Base-by-base conservation (phyloP, 2,113 vertebrate species). In the Aldabrachelys gigantea region DNA sequence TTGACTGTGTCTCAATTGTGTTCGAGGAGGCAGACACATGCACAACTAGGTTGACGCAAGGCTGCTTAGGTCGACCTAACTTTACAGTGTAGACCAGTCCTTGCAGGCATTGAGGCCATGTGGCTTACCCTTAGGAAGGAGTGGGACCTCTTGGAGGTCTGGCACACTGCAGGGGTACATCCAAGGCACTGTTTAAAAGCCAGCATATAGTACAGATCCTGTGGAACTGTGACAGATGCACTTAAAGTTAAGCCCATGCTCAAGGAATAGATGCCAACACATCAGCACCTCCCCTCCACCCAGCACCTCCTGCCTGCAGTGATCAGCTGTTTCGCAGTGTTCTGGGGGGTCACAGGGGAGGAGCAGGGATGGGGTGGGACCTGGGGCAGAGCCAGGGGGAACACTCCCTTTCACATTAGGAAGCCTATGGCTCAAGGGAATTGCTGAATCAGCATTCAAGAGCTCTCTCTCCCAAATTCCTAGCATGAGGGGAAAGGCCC, bases 371-470 rank as follows among this genome's bases (percentile, higher is more conserved):
- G 8, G 53, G 53, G 6, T 54, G 53, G 21, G 53, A 21, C 53
- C 53, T 22, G 53, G 53, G 21, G 53, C 21, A 54, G 53, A 54
- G 8, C 53, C 6, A 7, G 19, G 21, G 53, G 21, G 53, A 54
- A 21, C 53, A 54, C 8, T 21, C 21, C 53, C 53, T 54, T 21
- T 21, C 53, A 54, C 53, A 22, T 54, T 54, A 54, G 53, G 53
- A 54, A 54, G 3, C 19, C 53, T 54, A 19, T 54, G 21, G 19
- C 53, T 22, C 53, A 54, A 54, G 53, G 53, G 53, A 21, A 3
- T 22, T 41, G 91, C 88, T 94, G 84, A 88, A 92, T 87, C 82
- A 87, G 56, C 49, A 47, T 92, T 90, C 88, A 95, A 84, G 81
- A 88, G 44, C n/a, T 85, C 80, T 11, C 3, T 87, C 29, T 47